These are phyloP conservation scores for Keiferia lycopersicella DNA, from an alignment of 2,888 invertebrate genomes.

Conservation along the genomic window DNA sequence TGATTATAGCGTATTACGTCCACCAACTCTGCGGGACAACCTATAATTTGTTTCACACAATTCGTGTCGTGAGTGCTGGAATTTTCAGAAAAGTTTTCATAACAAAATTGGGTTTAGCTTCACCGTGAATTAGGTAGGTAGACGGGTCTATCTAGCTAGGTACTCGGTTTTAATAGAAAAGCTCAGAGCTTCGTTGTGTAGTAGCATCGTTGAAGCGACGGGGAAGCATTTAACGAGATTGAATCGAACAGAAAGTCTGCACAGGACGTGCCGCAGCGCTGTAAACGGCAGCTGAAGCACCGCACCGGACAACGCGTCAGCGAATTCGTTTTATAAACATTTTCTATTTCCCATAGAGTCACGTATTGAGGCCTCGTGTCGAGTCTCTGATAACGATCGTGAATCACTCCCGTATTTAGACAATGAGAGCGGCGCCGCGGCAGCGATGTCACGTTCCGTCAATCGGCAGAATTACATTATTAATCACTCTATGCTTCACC, in stretches of 20 bases:
- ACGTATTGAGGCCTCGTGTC: constrained; percentile 17
- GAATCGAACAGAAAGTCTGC: constrained; percentile 4
- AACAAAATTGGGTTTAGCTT: constrained; percentile 14
- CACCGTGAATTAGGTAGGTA: constrained; percentile 10
- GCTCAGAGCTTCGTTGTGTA: constrained; percentile 9
- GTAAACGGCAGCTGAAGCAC: constrained; percentile 1
- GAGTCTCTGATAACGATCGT: constrained; percentile 25
- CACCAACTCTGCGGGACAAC: constrained; percentile 10
- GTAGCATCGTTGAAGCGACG: constrained; percentile 12
- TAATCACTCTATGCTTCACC: constrained; percentile 21
- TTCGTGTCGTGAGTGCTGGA: constrained; percentile 14
- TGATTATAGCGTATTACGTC: constrained; percentile 14
- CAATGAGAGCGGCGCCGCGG: constrained; percentile 24
- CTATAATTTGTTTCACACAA: constrained; percentile 14
- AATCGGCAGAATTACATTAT: constrained; percentile 25
- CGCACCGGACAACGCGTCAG: neutral
- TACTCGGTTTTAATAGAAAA: constrained; percentile 14
- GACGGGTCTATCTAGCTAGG: constrained; percentile 2
- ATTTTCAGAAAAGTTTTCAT: constrained; percentile 8
- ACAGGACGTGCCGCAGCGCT: constrained; percentile 12
- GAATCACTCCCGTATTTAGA: constrained; percentile 27
- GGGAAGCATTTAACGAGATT: constrained; percentile 18
- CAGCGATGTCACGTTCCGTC: constrained; percentile 27
- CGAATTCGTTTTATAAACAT: constrained; percentile 18
- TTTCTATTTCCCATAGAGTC: constrained; percentile 11